Conservation (phyloP, 1,140 invertebrate genomes). For the Heliconius hewitsoni region DNA sequence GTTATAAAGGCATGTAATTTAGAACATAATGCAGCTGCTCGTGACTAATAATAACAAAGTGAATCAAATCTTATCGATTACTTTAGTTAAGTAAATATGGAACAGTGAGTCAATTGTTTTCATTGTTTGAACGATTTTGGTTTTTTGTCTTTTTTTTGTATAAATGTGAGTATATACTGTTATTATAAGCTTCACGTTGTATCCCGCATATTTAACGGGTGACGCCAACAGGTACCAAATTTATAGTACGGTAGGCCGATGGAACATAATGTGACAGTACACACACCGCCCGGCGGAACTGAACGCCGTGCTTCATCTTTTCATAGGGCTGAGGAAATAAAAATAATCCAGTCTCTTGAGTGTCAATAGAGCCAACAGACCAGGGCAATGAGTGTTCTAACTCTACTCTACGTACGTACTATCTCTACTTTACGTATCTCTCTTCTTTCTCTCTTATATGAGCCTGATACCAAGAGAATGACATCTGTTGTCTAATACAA, state of each 20-base stretch:
- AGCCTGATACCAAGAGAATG: not conserved
- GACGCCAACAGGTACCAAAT: too few relatives aligned
- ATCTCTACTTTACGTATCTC: not conserved
- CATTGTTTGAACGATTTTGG: not conserved
- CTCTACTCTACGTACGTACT: not conserved
- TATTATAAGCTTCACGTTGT: too few relatives aligned
- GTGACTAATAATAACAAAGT: conserved; percentile 2
- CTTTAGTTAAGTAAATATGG: conserved; percentile 8
- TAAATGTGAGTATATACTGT: too few relatives aligned
- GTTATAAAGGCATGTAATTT: not conserved
- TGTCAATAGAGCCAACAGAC: too few relatives aligned
- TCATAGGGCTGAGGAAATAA: not conserved
- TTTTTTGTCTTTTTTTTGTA: not conserved
- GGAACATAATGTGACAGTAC: too few relatives aligned
- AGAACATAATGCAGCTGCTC: conserved; percentile 4
- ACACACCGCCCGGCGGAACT: too few relatives aligned
- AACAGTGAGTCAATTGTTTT: conserved; percentile 3
- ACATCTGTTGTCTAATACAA: conserved; percentile 21
- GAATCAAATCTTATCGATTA: conserved; percentile 8
- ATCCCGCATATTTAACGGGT: too few relatives aligned
- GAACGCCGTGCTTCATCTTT: too few relatives aligned
- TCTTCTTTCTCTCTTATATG: not conserved
- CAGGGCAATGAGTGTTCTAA: not conserved
- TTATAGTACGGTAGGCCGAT: too few relatives aligned
- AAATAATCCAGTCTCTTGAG: too few relatives aligned